Percentiles rank a stretch among this genome's conserved stretches.
Evolutionary conservation across 2,888 invertebrate species (phyloP).

Genomic region (Leptura quadrifasciata): DNA sequence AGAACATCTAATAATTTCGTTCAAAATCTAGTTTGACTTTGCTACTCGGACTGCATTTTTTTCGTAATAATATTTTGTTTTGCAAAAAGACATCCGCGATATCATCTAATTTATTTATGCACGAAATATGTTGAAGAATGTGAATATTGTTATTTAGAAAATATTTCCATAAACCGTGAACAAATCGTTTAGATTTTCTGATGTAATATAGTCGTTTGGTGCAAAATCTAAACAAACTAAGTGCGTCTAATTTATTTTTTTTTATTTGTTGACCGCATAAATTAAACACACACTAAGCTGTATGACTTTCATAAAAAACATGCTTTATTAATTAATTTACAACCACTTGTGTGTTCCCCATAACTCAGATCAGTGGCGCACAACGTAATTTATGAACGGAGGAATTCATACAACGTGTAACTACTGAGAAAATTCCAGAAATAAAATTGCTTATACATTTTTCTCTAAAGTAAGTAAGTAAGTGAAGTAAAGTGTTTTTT

Average conservation of each 20-base stretch:
- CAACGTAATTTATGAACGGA: background rate
- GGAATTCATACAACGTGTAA: too few relatives aligned
- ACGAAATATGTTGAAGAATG: background rate
- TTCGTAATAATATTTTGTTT: too few relatives aligned
- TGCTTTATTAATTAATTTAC: conserved; percentile 47
- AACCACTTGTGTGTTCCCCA: conserved; percentile 50
- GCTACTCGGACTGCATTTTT: too few relatives aligned
- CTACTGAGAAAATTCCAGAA: too few relatives aligned
- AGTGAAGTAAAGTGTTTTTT: too few relatives aligned
- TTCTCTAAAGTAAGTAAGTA: too few relatives aligned
- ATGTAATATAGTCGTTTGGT: conserved; percentile 1
- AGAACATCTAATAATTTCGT: too few relatives aligned
- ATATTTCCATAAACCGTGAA: background rate
- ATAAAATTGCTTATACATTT: too few relatives aligned
- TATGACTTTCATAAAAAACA: conserved; percentile 41
- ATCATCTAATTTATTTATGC: background rate
- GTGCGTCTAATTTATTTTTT: conserved; percentile 29
- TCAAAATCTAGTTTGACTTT: too few relatives aligned
- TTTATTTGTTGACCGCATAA: conserved; percentile 27
- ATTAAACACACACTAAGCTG: conserved; percentile 25
- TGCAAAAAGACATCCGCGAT: too few relatives aligned
- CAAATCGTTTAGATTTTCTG: background rate
- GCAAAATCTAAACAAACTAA: conserved; percentile 36
- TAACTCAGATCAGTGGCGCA: conserved; percentile 19
- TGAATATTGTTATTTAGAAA: background rate